These are phyloP conservation scores for Platyrinchus mystaceus DNA, from an alignment of 2,797 vertebrate species.

Conservation along the genomic window DNA sequence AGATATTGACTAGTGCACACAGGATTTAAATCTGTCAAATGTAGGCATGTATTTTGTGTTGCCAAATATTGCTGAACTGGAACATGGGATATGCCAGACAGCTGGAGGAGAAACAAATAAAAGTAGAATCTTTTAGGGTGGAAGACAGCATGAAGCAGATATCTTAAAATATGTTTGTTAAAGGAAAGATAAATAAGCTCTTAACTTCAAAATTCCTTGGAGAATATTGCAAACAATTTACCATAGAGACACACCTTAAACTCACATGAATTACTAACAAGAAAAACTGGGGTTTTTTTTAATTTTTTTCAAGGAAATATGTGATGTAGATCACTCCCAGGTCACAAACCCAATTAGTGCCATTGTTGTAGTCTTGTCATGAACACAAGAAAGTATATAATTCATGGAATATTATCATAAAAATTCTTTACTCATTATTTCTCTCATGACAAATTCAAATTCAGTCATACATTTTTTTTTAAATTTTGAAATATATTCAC, in stretches of 20 bases:
- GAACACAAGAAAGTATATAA: background rate
- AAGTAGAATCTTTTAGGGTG: background rate
- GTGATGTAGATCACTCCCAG: background rate
- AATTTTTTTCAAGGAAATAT: background rate
- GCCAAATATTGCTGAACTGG: background rate
- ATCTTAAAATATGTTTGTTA: background rate
- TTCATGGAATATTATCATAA: background rate
- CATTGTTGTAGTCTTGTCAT: background rate
- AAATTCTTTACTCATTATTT: background rate
- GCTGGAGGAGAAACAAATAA: background rate
- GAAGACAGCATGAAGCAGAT: background rate
- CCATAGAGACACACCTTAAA: background rate
- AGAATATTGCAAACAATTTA: background rate
- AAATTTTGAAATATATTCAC: background rate
- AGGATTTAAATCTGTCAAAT: background rate
- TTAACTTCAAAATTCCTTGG: background rate
- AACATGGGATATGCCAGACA: background rate
- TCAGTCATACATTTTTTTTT: background rate
- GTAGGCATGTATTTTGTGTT: background rate
- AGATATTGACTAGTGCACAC: background rate
- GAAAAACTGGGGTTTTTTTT: background rate
- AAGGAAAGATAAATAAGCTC: background rate
- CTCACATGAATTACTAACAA: background rate
- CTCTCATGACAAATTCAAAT: background rate
- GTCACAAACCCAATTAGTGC: background rate